Evolutionary conservation across 2,797 vertebrate genomes (phyloP), one percentile per base, ranked within the genome.

Genomic region (Mormyrus hasselquistii): DNA sequence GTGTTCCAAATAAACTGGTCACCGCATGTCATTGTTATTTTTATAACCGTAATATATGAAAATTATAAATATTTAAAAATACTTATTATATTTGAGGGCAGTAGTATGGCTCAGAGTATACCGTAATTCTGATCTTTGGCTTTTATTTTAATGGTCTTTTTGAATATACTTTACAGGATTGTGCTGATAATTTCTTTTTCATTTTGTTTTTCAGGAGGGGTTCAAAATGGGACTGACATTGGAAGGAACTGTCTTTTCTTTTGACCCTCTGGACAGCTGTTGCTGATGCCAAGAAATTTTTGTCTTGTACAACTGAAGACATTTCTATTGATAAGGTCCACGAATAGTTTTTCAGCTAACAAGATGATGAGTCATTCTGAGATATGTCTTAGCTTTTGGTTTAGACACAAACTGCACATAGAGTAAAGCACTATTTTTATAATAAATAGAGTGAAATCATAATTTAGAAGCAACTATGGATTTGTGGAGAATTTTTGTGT

Each of bases 171-270:
- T 29, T 44, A 65, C 9, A 65, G 29, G 12, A 16, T n/a, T 83
- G 19, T 79, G 1, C 16, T 90, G 88, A 89, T 88, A 49, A 65
- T 69, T 90, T 62, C 89, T 82, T 90, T 82, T 7, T 90, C 47
- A 90, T 53, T 83, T 34, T 89, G 93, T 96, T 88, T 97, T 97
- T 49, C 95, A 99, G 98, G 98, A 99, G 98, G 98, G 98, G 98
- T 99, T 99, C 98, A 99, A 98, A 99, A 99, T 99, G 98, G 98
- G 98, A 99, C 96, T 99, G 93, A 99, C 98, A 92, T 94, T 99
- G 89, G 98, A 99, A 97, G 98, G 98, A 94, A 96, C 98, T n/a
- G 97, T 99, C 59, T 99, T 99, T 96, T 97, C 97, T 92, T 96
- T 98, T 90, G 98, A 99, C 93, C 98, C 97, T 4, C 93, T 99